These are phyloP conservation scores for Bombus soroeensis DNA, from an alignment of 1,140 invertebrate genomes.

Conservation along the genomic window DNA sequence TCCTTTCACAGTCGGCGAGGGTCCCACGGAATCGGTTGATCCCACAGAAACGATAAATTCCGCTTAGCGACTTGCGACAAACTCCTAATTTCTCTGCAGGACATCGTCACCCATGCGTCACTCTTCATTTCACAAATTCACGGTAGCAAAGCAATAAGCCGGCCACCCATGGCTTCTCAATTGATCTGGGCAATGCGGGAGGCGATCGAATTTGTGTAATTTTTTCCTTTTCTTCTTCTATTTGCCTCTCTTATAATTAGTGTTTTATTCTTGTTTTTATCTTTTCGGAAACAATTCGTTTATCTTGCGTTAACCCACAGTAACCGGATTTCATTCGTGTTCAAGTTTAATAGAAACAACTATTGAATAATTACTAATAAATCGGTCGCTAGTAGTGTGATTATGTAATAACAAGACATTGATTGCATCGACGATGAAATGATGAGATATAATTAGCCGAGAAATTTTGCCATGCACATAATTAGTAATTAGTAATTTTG, in stretches of 20 bases:
- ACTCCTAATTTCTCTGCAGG: slow-evolving; percentile 63
- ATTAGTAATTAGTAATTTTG: neutral
- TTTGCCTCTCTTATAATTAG: too few relatives aligned
- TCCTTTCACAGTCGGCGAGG: neutral
- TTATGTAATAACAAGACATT: too few relatives aligned
- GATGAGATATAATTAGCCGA: neutral
- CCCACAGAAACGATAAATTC: slow-evolving; percentile 63
- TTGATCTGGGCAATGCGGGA: slow-evolving; percentile 41
- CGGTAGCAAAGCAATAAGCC: slow-evolving; percentile 61
- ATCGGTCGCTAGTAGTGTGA: too few relatives aligned
- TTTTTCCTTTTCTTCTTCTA: neutral
- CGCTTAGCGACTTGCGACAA: slow-evolving; percentile 49
- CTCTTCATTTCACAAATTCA: slow-evolving; percentile 55
- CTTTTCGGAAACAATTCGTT: neutral
- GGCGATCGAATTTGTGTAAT: neutral
- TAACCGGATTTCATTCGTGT: too few relatives aligned
- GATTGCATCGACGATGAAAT: neutral
- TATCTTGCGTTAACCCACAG: neutral
- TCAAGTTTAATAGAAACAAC: too few relatives aligned
- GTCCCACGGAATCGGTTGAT: slow-evolving; percentile 44
- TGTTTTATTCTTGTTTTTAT: neutral
- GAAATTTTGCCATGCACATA: neutral
- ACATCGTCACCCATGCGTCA: slow-evolving; percentile 43
- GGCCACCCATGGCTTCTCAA: slow-evolving; percentile 55
- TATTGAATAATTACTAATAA: too few relatives aligned